Conservation (phyloP, 2,113 vertebrate species). For the Neolamprologus falcicula region DNA sequence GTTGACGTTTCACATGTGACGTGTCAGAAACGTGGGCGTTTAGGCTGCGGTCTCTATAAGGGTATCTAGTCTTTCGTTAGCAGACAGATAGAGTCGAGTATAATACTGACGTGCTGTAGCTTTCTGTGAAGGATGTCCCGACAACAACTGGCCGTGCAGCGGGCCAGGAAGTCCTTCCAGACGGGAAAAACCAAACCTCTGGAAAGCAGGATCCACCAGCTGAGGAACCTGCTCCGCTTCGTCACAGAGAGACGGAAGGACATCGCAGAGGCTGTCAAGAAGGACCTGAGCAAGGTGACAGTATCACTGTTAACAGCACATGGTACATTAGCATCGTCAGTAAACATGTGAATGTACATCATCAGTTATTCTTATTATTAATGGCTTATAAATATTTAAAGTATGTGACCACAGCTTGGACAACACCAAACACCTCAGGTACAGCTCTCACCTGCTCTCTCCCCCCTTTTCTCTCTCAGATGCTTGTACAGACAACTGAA, state of each 20-base stretch:
- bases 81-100: not conserved
- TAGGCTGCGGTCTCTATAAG: rapidly evolving
- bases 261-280: slow-evolving; percentile 61
- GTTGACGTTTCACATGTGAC: not conserved
- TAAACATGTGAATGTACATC: not conserved
- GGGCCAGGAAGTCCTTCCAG: slow-evolving; percentile 71
- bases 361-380: not conserved
- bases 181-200: slow-evolving; percentile 69
- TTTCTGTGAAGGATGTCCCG: slow-evolving; percentile 40
- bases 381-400: not conserved
- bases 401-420: not conserved
- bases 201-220: slow-evolving; percentile 76
- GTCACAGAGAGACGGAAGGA: slow-evolving; percentile 67
- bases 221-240: slow-evolving; percentile 72
- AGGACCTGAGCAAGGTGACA: slow-evolving; percentile 76
- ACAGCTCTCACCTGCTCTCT: not conserved
- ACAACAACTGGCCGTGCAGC: slow-evolving; percentile 55
- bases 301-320: not conserved
- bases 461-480: not conserved
- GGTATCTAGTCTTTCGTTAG: not conserved
- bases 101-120: not conserved
- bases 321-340: not conserved
- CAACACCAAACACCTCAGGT: not conserved
- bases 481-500: not conserved
- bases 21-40: not conserved